Base-by-base conservation (phyloP, 2,113 vertebrate genomes). In the Plecotus auritus region DNA sequence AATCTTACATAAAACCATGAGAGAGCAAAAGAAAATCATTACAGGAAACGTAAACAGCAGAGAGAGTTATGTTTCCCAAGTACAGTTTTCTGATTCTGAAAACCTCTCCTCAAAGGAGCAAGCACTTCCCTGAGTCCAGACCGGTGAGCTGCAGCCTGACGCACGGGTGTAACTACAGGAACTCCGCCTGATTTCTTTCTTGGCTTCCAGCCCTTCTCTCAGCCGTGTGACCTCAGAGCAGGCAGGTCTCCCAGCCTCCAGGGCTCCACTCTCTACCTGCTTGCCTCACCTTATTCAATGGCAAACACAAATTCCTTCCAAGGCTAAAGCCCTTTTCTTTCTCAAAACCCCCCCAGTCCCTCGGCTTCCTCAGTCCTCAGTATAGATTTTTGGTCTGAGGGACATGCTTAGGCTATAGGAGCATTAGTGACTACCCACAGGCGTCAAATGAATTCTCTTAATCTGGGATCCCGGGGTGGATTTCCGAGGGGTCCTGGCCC, bases 361-460 rank as follows among this genome's bases (percentile, higher is more conserved):
- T 54, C 54, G 49, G n/a, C 49, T 59, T 93, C n/a, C 67, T 83
- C 22, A 59, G 59, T 64, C 56, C 32, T 90, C 84, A 54, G 30
- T 73, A 61, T 28, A 1, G 7, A 56, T 69, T 77, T 92, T 78
- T 66, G 77, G 78, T 66, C 35, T 81, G 66, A 70, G 40, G 45
- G 51, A 42, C 70, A 77, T 30, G 49, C 76, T 70, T 82, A 56
- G 67, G 37, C 69, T 81, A 11, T 18, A 56, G 88, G 7, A 85
- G 67, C 54, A 26, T 59, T 70, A 76, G n/a, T 85, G 78, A 88
- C 81, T 35, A 78, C 18, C 32, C 18, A 4, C 13, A 85, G 67
- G 91, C 17, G 54, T 47, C 74, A 96, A 86, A 89, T n/a, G 69
- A 81, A 95, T 69, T 7, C 83, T 51, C 84, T 86, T 89, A 78